A percentile compares a stretch with the other conserved stretches of the same genome.
phyloP scores from a whole-genome alignment of 2,113 vertebrate genomes.

The Plotosus lineatus region DNA sequence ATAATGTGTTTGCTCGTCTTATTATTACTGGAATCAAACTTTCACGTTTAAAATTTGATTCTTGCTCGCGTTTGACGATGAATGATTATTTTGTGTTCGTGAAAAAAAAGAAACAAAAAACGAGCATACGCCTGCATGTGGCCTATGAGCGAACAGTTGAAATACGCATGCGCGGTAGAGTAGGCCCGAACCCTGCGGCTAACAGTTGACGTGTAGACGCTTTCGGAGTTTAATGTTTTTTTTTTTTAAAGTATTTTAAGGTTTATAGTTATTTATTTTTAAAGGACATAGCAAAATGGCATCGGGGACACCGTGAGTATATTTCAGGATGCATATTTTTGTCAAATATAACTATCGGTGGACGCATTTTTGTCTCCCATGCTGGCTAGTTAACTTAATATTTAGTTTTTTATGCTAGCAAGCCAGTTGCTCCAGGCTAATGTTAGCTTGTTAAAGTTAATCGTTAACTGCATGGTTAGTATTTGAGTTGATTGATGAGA shows the following conservation, averaged over 20 bases:
- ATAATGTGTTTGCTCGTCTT: too few relatives aligned
- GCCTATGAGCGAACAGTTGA: neutral
- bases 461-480: neutral
- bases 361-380: neutral
- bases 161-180: neutral
- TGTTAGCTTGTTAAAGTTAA: neutral
- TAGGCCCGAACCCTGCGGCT: neutral
- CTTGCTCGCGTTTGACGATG: too few relatives aligned
- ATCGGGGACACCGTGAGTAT: slow-evolving; percentile 74
- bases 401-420: neutral
- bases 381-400: slow-evolving; percentile 12
- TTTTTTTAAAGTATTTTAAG: neutral
- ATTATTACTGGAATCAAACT: too few relatives aligned
- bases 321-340: neutral
- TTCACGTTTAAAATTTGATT: too few relatives aligned
- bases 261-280: neutral
- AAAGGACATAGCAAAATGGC: slow-evolving; percentile 57
- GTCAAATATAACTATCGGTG: too few relatives aligned
- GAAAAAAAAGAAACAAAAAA: too few relatives aligned
- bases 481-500: neutral
- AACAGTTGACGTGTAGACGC: neutral
- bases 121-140: neutral
- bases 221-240: neutral
- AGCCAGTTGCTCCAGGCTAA: too few relatives aligned
- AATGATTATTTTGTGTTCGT: too few relatives aligned